Conservation (phyloP, 2,113 vertebrate species). For the Pachyramphus minor region DNA sequence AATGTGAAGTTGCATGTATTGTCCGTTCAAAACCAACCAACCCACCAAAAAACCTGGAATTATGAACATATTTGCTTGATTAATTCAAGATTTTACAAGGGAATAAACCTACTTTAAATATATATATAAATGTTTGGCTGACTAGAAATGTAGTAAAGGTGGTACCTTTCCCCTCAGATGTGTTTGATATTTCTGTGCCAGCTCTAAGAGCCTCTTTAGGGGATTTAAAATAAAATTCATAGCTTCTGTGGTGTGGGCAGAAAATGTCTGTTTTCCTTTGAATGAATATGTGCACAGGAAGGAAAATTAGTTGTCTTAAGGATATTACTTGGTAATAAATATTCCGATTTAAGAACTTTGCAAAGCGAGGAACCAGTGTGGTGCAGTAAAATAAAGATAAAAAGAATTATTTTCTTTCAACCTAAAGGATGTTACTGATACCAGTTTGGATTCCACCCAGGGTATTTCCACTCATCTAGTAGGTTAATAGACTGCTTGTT, state of each 20-base stretch:
- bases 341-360: neutral
- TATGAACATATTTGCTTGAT: neutral
- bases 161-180: neutral
- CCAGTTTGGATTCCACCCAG: neutral
- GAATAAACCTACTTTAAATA: neutral
- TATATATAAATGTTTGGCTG: neutral
- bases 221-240: neutral
- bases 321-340: neutral
- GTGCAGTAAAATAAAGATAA: neutral
- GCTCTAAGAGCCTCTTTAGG: neutral
- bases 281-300: neutral
- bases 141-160: neutral
- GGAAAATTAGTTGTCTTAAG: neutral
- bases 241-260: neutral
- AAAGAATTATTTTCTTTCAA: neutral
- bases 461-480: neutral
- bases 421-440: neutral
- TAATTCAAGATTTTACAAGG: neutral
- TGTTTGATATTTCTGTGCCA: neutral
- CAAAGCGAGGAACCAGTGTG: neutral
- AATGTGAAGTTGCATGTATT: neutral
- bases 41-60: neutral
- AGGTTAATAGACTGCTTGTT: neutral
- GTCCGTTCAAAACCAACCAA: neutral
- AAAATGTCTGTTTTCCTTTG: neutral